Evolutionary conservation across 2,113 vertebrate genomes (phyloP).

Genomic region (Cyanoramphus novaezelandiae): DNA sequence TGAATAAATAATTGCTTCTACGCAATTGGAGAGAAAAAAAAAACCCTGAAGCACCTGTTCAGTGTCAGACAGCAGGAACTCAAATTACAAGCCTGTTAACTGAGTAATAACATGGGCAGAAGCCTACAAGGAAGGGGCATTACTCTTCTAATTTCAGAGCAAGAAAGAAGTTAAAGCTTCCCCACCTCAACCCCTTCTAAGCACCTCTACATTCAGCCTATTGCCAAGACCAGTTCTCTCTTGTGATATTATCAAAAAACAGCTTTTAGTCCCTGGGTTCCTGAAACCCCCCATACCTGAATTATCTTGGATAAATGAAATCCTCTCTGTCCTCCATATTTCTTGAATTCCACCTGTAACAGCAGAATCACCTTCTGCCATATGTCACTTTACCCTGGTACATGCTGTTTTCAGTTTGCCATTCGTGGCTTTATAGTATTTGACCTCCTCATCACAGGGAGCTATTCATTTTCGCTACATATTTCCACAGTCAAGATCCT

Average conservation of each 20-base stretch:
- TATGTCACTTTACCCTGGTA: neutral
- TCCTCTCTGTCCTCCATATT: neutral
- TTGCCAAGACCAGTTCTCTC: neutral
- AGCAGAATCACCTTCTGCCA: neutral
- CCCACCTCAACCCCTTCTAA: rapidly evolving
- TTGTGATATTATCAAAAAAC: neutral
- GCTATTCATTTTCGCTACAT: neutral
- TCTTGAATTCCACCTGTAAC: neutral
- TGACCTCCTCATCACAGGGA: neutral
- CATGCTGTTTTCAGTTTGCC: neutral
- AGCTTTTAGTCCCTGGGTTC: neutral
- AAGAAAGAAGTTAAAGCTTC: neutral
- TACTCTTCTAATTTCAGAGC: neutral
- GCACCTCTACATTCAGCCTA: neutral
- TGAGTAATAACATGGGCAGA: neutral
- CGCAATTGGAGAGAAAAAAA: neutral
- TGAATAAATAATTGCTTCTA: constrained; percentile 4
- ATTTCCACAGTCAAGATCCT: neutral
- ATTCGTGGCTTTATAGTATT: neutral
- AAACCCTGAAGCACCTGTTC: neutral
- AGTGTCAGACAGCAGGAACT: neutral
- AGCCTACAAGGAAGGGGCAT: neutral
- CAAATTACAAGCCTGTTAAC: neutral
- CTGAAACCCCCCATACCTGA: neutral
- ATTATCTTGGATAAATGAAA: neutral